These are phyloP conservation scores for Coenobita brevimanus DNA, from an alignment of 1,140 invertebrate species.

Conservation along the genomic window DNA sequence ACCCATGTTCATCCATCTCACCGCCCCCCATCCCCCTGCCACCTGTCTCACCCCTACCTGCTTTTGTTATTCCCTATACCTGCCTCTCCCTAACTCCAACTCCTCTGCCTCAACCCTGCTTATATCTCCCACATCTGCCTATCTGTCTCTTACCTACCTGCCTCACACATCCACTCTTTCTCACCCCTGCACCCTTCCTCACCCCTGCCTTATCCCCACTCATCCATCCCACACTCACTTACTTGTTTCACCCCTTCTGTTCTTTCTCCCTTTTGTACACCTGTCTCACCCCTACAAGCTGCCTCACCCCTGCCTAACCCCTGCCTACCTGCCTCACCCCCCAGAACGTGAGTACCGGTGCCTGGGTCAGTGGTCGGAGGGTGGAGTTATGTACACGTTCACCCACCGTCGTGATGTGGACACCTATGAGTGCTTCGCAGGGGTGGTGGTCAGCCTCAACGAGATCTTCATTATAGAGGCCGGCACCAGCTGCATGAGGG, in stretches of 20 bases:
- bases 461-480: slow-evolving; percentile 82
- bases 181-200: too few relatives aligned
- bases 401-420: slow-evolving; percentile 80
- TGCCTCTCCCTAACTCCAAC: too few relatives aligned
- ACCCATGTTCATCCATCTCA: background rate
- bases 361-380: slow-evolving; percentile 82
- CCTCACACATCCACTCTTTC: too few relatives aligned
- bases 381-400: slow-evolving; percentile 81
- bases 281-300: too few relatives aligned
- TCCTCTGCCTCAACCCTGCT: too few relatives aligned
- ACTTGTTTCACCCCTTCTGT: too few relatives aligned
- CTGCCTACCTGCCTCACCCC: background rate
- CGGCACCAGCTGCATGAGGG: slow-evolving; percentile 80
- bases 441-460: slow-evolving; percentile 79
- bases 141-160: too few relatives aligned
- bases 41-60: background rate
- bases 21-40: background rate
- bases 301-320: background rate
- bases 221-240: too few relatives aligned
- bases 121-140: too few relatives aligned
- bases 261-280: too few relatives aligned
- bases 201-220: too few relatives aligned
- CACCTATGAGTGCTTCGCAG: slow-evolving; percentile 83
- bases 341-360: slow-evolving; percentile 82
- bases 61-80: too few relatives aligned